Evolutionary conservation across 2,113 vertebrate genomes (phyloP), one percentile per base, ranked within the genome.

Genomic region (Microcebus tavaratra): DNA sequence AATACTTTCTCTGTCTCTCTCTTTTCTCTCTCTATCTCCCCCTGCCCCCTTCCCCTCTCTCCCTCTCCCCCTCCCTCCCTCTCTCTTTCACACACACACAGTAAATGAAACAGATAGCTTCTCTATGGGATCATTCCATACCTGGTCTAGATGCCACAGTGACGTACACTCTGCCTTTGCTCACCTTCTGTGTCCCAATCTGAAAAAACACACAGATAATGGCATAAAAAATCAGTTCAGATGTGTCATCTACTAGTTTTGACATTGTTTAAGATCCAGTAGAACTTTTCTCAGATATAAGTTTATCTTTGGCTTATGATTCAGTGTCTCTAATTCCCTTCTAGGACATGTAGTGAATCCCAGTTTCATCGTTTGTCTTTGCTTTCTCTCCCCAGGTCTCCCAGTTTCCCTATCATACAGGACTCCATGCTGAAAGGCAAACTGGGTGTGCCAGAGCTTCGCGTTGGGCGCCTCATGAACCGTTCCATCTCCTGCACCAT

Each of bases 391-490:
- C 0, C 0, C 96, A 99, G 99, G 98, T 99, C 99, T 97, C 99
- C 99, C 96, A 99, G 99, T 98, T 99, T 99, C 92, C 99, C 99
- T 0, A 97, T 99, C 98, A 99, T 99, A 98, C 99, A 99, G 91
- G 99, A 99, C 98, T 99, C 99, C 0, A 99, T 99, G 98, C 98
- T 99, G 96, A 99, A 99, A 98, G 99, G 99, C 97, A 99, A 99
- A 95, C 98, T 99, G 95, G 99, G 99, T 20, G 99, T 99, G 68
- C 99, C 99, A 0, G 99, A 99, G 97, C 98, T 99, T 97, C 99
- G 99, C 0, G 99, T 99, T 98, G 99, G 99, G 81, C 99, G 99
- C 82, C 99, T 99, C 94, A 99, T 99, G 99, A 99, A 99, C 98
- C 99, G 99, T 72, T 99, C 99, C 0, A 99, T 99, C 97, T 99